A percentile compares a stretch with the other conserved stretches of the same genome.
Evolutionary conservation across 2,888 invertebrate species (phyloP).

Genomic region (Lepidonotus clava): DNA sequence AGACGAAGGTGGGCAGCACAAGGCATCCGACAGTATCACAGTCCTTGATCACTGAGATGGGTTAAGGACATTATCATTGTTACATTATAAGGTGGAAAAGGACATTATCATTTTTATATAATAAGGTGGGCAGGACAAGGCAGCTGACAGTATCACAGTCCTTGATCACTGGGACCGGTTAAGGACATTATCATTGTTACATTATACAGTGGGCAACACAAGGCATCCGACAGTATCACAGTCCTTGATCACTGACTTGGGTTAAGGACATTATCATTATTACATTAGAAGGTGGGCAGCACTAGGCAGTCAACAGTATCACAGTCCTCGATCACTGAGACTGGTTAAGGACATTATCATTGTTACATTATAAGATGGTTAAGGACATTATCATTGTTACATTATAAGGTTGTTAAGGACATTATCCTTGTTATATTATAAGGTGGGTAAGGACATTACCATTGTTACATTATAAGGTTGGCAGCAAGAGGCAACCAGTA

Average conservation of each 20-base stretch:
- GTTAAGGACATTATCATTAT: too few species aligned
- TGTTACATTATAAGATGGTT: too few species aligned
- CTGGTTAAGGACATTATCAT: constrained; percentile 42
- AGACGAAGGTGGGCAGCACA: constrained; percentile 58
- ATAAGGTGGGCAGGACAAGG: constrained; percentile 54
- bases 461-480: constrained; percentile 59
- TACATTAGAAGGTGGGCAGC: constrained; percentile 45
- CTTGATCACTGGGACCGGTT: constrained; percentile 58
- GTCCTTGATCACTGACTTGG: constrained; percentile 60
- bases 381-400: constrained; percentile 57
- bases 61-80: too few species aligned
- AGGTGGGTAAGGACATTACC: constrained; percentile 54
- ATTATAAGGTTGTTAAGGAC: constrained; percentile 58
- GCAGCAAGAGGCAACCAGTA: too few species aligned
- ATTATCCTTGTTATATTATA: too few species aligned
- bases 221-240: constrained; percentile 60
- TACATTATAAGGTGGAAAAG: too few species aligned
- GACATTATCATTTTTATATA: too few species aligned
- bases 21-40: constrained; percentile 60
- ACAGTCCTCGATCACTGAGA: constrained; percentile 62
- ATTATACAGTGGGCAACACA: constrained; percentile 49
- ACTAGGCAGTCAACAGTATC: constrained; percentile 57
- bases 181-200: too few species aligned
- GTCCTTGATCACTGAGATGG: constrained; percentile 59
- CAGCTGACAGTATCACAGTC: constrained; percentile 60